Conservation (phyloP, 2,113 vertebrate species). For the Saguinus midas region DNA sequence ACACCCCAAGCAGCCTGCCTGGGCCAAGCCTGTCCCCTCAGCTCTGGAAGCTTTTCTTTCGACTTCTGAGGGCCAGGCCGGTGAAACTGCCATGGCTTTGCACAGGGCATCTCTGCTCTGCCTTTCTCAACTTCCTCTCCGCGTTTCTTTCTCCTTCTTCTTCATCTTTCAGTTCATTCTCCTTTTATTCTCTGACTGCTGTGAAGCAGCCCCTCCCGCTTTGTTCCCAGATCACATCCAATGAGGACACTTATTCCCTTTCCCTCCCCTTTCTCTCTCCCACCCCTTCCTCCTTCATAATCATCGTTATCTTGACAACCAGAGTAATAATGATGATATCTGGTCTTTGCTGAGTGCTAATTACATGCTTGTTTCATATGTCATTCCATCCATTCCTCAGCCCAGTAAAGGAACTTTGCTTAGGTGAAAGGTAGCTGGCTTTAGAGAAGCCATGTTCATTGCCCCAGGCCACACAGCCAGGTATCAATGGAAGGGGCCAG, state of each 20-base stretch:
- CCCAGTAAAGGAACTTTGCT: accelerated
- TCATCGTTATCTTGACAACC: too few species aligned
- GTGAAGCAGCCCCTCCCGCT: background rate
- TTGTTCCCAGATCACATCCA: accelerated
- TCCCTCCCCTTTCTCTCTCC: accelerated
- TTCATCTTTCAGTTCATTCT: too few species aligned
- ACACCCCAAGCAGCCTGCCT: too few species aligned
- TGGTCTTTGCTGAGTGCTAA: background rate
- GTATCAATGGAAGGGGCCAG: too few species aligned
- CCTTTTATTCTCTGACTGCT: background rate
- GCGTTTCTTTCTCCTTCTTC: too few species aligned
- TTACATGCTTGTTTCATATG: accelerated
- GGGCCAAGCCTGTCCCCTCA: background rate
- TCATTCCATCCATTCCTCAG: background rate
- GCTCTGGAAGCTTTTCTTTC: background rate
- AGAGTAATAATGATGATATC: accelerated
- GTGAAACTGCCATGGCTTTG: background rate
- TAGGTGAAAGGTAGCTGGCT: background rate
- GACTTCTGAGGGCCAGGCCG: too few species aligned
- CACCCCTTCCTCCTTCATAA: accelerated
- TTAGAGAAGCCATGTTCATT: background rate
- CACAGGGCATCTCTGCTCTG: background rate
- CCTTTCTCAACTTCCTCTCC: background rate
- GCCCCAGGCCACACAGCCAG: background rate
- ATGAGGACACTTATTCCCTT: too few species aligned